A percentile compares a stretch with the other conserved stretches of the same genome.
phyloP scores from a whole-genome alignment of 2,113 vertebrate genomes.

The Hippopotamus amphibius region DNA sequence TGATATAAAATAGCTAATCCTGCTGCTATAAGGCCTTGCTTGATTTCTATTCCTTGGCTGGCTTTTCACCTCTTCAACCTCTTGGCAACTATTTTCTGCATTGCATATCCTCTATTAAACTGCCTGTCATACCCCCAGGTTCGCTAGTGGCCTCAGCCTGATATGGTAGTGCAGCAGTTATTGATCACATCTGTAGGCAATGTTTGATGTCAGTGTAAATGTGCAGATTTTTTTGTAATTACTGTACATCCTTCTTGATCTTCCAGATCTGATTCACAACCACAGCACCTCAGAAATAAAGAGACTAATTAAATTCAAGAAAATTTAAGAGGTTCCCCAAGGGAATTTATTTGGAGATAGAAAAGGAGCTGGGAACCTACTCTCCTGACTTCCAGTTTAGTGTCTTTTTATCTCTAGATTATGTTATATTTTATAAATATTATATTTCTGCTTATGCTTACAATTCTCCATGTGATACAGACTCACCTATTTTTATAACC shows the following conservation, averaged over 20 bases:
- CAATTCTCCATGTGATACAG: neutral
- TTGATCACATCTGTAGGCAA: neutral
- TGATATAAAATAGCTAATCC: neutral
- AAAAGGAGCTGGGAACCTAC: neutral
- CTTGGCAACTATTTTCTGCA: neutral
- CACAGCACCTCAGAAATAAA: neutral
- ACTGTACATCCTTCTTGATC: neutral
- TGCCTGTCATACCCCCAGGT: neutral
- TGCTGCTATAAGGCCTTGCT: neutral
- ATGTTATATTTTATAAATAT: constrained; percentile 24
- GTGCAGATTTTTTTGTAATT: neutral
- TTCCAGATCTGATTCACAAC: neutral
- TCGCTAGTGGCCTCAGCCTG: neutral
- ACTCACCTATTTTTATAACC: neutral
- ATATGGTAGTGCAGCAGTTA: neutral
- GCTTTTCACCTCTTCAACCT: neutral
- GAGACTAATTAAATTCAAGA: neutral
- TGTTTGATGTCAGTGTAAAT: neutral
- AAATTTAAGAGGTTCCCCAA: neutral
- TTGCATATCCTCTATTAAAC: neutral
- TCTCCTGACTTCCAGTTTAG: neutral
- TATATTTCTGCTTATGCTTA: neutral
- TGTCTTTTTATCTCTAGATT: neutral
- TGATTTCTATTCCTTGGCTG: neutral
- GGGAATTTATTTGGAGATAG: neutral